Evolutionary conservation across 2,113 vertebrate genomes (phyloP).

Genomic region (Seriola rivoliana): DNA sequence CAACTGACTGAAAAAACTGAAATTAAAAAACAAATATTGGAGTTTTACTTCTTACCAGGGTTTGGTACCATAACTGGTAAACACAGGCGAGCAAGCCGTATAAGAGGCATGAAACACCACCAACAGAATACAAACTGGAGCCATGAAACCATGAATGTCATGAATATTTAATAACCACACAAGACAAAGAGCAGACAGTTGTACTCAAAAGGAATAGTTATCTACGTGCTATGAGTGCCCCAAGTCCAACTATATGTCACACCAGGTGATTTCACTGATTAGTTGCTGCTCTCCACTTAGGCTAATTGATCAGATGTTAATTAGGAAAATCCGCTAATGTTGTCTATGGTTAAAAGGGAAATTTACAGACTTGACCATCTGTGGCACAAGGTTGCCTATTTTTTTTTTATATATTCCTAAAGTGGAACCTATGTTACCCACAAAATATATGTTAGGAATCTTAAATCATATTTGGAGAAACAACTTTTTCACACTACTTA

Average conservation of each 20-base stretch:
- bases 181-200: slow-evolving; percentile 51
- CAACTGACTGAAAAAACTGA: not conserved
- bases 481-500: slow-evolving; percentile 34
- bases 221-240: not conserved
- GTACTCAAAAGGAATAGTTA: slow-evolving; percentile 44
- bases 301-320: slow-evolving; percentile 2
- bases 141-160: slow-evolving; percentile 7
- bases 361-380: slow-evolving; percentile 22
- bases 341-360: slow-evolving; percentile 4
- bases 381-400: slow-evolving; percentile 20
- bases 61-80: too few relatives aligned
- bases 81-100: too few relatives aligned
- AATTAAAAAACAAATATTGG: not conserved
- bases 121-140: slow-evolving; percentile 24
- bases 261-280: slow-evolving; percentile 24
- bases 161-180: slow-evolving; percentile 70
- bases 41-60: not conserved
- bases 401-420: slow-evolving; percentile 25
- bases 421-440: slow-evolving; percentile 49
- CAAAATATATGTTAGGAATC: slow-evolving; percentile 46
- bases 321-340: not conserved
- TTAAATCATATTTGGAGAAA: slow-evolving; percentile 26
- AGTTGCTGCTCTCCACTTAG: slow-evolving; percentile 8
- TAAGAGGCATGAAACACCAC: not conserved
- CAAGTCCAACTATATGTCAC: slow-evolving; percentile 14